Percentiles rank a stretch among this genome's conserved stretches.
Evolutionary conservation across 2,113 vertebrate genomes (phyloP).

Genomic region (Alligator sinensis): DNA sequence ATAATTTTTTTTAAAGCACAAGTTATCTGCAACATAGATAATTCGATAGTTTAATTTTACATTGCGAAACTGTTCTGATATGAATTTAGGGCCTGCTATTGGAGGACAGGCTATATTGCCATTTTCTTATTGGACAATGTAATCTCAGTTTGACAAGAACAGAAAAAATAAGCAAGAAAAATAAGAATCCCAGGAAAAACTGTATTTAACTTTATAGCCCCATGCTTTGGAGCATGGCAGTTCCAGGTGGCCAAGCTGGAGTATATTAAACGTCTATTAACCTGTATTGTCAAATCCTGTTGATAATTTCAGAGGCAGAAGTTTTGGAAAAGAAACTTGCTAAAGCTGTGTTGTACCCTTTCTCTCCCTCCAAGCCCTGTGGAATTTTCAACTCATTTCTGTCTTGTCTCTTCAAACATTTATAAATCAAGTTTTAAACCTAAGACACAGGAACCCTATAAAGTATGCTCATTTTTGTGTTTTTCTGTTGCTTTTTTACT

Average conservation of each 20-base stretch:
- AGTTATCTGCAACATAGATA: constrained; percentile 9
- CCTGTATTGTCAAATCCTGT: not conserved
- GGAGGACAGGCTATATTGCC: not conserved
- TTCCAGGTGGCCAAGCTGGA: not conserved
- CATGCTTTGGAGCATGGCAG: not conserved
- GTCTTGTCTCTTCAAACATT: not conserved
- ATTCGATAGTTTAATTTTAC: not conserved
- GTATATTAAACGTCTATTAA: not conserved
- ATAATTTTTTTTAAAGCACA: not conserved
- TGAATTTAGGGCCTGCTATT: not conserved
- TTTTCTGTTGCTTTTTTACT: constrained; percentile 21
- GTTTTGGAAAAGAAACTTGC: not conserved
- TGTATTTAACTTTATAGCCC: not conserved
- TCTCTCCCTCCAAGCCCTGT: constrained; percentile 10
- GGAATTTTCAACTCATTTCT: constrained; percentile 18
- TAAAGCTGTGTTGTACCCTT: not conserved
- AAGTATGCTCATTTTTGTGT: not conserved
- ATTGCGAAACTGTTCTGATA: not conserved
- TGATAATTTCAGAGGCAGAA: not conserved
- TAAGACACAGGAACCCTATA: not conserved
- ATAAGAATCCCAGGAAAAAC: not conserved
- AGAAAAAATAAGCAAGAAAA: not conserved
- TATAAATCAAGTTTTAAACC: not conserved
- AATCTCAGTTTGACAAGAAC: not conserved
- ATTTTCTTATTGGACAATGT: not conserved